Evolutionary conservation across 2,113 vertebrate species (phyloP).

Genomic region (Erythrolamprus reginae): DNA sequence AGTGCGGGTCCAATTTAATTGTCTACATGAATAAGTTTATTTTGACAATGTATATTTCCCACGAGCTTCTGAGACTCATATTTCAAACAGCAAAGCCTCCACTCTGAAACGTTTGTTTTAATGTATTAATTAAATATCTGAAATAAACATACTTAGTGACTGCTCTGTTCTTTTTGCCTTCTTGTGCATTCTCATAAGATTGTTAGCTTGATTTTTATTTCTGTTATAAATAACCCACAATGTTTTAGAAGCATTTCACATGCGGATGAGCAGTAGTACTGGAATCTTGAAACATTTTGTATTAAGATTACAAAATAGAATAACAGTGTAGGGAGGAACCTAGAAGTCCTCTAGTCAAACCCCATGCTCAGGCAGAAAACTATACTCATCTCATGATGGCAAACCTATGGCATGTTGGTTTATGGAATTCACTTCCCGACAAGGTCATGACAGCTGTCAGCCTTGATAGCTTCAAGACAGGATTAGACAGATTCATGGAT

Average conservation of each 20-base stretch:
- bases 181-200: conserved; percentile 23
- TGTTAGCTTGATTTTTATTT: not conserved
- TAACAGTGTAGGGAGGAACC: not conserved
- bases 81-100: conserved; percentile 47
- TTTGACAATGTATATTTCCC: conserved; percentile 28
- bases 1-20: conserved; percentile 22
- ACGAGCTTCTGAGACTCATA: conserved; percentile 42
- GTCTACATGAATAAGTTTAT: conserved; percentile 37
- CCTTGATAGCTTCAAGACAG: too few relatives aligned
- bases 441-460: too few relatives aligned
- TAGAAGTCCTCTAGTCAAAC: not conserved
- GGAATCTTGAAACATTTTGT: not conserved
- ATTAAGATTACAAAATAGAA: not conserved
- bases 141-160: conserved; percentile 39
- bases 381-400: too few relatives aligned
- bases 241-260: not conserved
- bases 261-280: not conserved
- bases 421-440: too few relatives aligned
- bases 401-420: too few relatives aligned
- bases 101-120: conserved; percentile 52
- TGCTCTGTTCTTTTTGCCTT: conserved; percentile 31
- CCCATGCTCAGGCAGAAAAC: not conserved
- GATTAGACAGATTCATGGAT: too few relatives aligned
- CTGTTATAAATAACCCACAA: not conserved
- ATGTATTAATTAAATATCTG: conserved; percentile 21